Conservation (phyloP, 2,113 vertebrate genomes). For the Sander lucioperca region DNA sequence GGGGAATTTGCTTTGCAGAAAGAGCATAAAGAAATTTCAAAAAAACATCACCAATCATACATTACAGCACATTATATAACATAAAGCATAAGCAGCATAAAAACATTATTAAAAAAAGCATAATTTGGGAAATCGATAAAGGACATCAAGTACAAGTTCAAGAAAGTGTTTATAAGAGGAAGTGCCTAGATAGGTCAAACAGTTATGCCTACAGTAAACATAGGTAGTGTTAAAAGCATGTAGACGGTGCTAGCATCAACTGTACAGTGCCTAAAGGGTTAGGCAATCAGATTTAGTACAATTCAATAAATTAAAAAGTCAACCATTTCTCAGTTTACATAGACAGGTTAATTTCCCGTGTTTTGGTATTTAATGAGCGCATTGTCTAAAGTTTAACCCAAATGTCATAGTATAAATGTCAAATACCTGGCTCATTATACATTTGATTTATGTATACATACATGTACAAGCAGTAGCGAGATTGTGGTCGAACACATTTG, state of each 20-base stretch:
- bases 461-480: not conserved
- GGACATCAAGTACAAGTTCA: too few relatives aligned
- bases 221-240: not conserved
- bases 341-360: not conserved
- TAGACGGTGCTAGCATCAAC: not conserved
- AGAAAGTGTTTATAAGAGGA: not conserved
- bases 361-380: not conserved
- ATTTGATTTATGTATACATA: not conserved
- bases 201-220: not conserved
- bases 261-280: not conserved
- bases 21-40: too few relatives aligned
- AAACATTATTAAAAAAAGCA: too few relatives aligned
- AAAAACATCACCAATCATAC: too few relatives aligned
- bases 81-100: too few relatives aligned
- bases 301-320: not conserved
- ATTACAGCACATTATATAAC: too few relatives aligned
- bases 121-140: too few relatives aligned
- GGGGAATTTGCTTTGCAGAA: too few relatives aligned
- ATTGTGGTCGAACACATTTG: not conserved
- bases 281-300: not conserved
- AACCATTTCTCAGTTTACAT: not conserved
- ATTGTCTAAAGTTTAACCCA: not conserved
- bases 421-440: not conserved
- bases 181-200: not conserved
- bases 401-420: not conserved